A percentile compares a stretch with the other conserved stretches of the same genome.
These are phyloP conservation scores for Leptinotarsa defecta DNA, from an alignment of 1,140 invertebrate genomes.

Conservation along the genomic window DNA sequence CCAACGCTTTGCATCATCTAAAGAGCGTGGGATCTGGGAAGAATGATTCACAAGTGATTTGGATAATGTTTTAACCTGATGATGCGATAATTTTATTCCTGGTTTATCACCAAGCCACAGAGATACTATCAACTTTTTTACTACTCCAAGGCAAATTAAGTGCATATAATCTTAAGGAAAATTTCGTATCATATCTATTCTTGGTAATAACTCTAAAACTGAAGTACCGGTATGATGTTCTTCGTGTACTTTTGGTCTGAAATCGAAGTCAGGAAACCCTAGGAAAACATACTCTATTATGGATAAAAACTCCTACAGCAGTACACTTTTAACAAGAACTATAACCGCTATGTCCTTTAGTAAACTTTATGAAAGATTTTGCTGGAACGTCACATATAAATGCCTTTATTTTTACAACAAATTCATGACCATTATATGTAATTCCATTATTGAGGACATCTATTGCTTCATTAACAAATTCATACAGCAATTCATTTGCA, in stretches of 20 bases:
- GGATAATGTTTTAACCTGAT: constrained; percentile 1
- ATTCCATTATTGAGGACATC: constrained; percentile 10
- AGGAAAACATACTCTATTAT: constrained; percentile 16
- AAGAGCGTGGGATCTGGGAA: background rate
- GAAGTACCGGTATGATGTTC: constrained; percentile 5
- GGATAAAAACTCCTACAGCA: background rate
- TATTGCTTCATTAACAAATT: constrained; percentile 1
- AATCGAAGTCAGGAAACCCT: background rate
- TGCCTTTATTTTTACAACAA: constrained; percentile 1
- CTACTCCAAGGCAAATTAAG: constrained; percentile 7
- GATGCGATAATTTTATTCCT: background rate
- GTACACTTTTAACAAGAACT: background rate
- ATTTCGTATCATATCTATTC: background rate
- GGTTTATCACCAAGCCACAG: constrained; percentile 8
- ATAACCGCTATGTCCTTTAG: constrained; percentile 8
- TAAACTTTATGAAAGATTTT: constrained; percentile 6
- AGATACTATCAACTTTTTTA: constrained; percentile 9
- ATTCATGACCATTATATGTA: background rate
- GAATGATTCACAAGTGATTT: background rate
- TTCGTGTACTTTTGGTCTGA: background rate
- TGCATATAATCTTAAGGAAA: constrained; percentile 18
- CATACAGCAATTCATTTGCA: background rate
- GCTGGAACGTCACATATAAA: constrained; percentile 16
- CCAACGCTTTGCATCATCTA: background rate
- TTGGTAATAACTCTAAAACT: constrained; percentile 4